Conservation (phyloP, 2,797 vertebrate species). For the Ispidina picta region DNA sequence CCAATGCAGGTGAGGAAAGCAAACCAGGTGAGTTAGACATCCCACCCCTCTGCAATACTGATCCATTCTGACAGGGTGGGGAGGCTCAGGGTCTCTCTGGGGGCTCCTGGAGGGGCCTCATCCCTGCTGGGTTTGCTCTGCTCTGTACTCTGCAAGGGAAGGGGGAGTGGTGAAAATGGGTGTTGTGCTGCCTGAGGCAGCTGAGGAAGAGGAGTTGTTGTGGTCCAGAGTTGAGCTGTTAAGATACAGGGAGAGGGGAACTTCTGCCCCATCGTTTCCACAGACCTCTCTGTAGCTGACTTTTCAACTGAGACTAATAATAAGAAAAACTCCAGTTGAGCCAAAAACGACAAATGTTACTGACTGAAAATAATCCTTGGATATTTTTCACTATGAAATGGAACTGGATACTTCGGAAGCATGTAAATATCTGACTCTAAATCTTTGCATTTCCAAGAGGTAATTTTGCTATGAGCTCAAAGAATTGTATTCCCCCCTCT, state of each 20-base stretch:
- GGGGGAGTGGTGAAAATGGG: not conserved
- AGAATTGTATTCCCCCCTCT: slow-evolving; percentile 25
- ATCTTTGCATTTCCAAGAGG: slow-evolving; percentile 50
- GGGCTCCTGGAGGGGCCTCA: accelerated
- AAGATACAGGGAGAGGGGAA: not conserved
- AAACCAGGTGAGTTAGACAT: not conserved
- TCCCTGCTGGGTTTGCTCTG: not conserved
- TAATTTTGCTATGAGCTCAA: slow-evolving; percentile 48
- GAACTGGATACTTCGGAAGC: slow-evolving; percentile 14
- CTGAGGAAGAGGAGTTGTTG: not conserved
- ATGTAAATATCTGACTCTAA: slow-evolving; percentile 58
- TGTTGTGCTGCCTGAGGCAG: not conserved
- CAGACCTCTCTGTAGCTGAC: slow-evolving; percentile 37
- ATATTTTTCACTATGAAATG: slow-evolving; percentile 48
- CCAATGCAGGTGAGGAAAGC: not conserved
- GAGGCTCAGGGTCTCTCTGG: not conserved
- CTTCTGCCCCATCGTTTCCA: not conserved
- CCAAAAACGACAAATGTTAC: slow-evolving; percentile 50
- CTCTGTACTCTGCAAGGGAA: not conserved
- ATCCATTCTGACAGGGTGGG: not conserved
- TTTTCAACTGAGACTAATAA: slow-evolving; percentile 33
- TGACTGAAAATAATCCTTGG: slow-evolving; percentile 42
- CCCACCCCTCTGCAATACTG: not conserved
- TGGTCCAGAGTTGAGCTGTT: slow-evolving; percentile 8
- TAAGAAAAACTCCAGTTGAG: slow-evolving; percentile 40